phyloP scores from a whole-genome alignment of 2,113 vertebrate genomes.

The Carollia perspicillata region DNA sequence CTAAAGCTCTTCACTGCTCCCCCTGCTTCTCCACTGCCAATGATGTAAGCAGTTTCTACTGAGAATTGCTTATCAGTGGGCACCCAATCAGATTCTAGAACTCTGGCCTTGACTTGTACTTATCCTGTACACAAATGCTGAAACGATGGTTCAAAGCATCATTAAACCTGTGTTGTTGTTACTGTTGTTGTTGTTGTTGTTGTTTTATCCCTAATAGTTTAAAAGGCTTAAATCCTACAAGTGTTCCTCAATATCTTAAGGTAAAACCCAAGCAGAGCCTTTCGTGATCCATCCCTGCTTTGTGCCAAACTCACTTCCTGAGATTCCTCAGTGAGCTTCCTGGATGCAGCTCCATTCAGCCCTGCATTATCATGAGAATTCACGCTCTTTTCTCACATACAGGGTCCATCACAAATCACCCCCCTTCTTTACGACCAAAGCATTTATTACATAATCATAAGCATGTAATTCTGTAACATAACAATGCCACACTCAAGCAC shows the following conservation, averaged over 20 bases:
- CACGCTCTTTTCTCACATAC: neutral
- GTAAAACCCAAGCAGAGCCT: neutral
- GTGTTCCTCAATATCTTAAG: neutral
- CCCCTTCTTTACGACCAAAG: too few species aligned
- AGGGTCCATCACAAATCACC: too few species aligned
- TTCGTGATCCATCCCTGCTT: neutral
- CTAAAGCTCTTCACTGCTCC: neutral
- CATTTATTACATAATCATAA: too few species aligned
- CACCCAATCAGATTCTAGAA: neutral
- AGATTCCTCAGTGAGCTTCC: neutral
- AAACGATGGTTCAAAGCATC: neutral
- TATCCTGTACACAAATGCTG: neutral
- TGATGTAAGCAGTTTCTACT: neutral
- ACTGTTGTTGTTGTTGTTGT: neutral
- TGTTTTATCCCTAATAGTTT: neutral
- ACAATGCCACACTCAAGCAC: too few species aligned
- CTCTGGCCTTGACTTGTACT: neutral
- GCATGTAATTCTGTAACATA: too few species aligned
- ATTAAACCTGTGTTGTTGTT: neutral
- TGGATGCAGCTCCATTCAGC: neutral
- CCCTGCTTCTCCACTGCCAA: neutral
- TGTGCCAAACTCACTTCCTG: neutral
- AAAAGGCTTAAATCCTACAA: neutral
- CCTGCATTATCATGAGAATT: neutral
- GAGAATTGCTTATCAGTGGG: neutral